Evolutionary conservation across 2,797 vertebrate species (phyloP).

Genomic region (Setipinna tenuifilis): DNA sequence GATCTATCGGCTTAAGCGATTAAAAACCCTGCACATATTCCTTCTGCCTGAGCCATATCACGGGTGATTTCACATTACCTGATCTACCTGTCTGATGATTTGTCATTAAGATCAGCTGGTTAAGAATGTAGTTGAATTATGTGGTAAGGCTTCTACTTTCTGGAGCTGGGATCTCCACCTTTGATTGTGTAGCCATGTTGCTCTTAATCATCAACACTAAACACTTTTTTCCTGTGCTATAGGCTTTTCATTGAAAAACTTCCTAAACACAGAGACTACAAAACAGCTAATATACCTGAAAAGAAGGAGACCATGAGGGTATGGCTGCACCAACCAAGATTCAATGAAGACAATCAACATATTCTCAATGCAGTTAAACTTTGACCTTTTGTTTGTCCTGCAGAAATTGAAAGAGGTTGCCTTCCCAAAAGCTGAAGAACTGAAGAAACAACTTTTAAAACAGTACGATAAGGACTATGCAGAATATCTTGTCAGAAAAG

Average conservation of each 20-base stretch:
- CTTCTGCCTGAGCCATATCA: too few species aligned
- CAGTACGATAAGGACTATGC: constrained; percentile 86
- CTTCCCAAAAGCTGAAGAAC: constrained; percentile 90
- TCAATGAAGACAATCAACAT: too few species aligned
- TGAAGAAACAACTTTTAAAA: constrained; percentile 86
- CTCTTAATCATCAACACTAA: background rate
- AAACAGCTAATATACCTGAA: constrained; percentile 82
- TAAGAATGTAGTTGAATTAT: too few species aligned
- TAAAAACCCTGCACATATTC: too few species aligned
- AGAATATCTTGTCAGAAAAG: constrained; percentile 83
- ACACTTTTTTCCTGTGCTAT: background rate
- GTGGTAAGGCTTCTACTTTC: too few species aligned
- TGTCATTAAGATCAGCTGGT: too few species aligned
- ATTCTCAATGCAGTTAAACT: background rate
- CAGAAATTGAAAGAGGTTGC: constrained; percentile 92
- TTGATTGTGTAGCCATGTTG: too few species aligned
- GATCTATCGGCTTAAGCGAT: too few species aligned
- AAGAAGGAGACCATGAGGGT: constrained; percentile 92
- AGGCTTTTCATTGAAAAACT: constrained; percentile 96
- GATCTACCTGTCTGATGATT: too few species aligned
- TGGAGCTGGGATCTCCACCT: too few species aligned
- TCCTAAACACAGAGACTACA: constrained; percentile 92
- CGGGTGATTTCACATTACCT: too few species aligned
- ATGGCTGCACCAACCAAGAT: background rate
- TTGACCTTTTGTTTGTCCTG: constrained; percentile 16